Percentiles rank a stretch among this genome's conserved stretches.
phyloP scores from a whole-genome alignment of 2,888 invertebrate species.

The Chouioia cunea region DNA sequence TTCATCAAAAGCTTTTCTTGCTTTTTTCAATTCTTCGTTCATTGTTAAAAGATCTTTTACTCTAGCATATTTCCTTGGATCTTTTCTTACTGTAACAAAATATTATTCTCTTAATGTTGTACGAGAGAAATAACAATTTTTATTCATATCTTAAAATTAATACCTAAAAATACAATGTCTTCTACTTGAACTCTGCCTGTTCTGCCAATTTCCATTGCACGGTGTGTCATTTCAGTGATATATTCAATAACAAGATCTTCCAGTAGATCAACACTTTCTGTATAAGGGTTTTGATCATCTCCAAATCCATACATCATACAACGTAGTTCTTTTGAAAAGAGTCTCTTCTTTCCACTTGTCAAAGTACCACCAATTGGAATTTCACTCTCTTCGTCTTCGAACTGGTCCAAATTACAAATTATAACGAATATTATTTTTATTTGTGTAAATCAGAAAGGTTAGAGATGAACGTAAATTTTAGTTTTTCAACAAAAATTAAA shows the following conservation, averaged over 20 bases:
- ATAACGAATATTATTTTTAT: background rate
- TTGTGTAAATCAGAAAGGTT: no score
- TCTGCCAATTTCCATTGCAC: constrained; percentile 96
- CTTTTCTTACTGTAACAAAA: constrained; percentile 87
- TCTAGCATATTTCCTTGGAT: constrained; percentile 95
- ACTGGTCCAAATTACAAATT: constrained; percentile 53
- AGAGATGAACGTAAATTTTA: no score
- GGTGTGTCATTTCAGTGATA: constrained; percentile 92
- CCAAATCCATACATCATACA: constrained; percentile 99
- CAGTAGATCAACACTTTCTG: constrained; percentile 96
- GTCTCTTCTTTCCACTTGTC: constrained; percentile 80
- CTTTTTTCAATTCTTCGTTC: constrained; percentile 99
- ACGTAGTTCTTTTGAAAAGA: constrained; percentile 92
- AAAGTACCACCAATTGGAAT: constrained; percentile 77
- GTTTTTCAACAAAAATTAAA: no score
- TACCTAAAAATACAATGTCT: constrained; percentile 87
- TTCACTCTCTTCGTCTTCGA: constrained; percentile 79
- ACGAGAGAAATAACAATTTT: background rate
- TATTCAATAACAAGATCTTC: constrained; percentile 99
- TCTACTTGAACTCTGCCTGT: constrained; percentile 98
- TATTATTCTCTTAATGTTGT: background rate
- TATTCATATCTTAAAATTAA: background rate
- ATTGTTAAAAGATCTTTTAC: constrained; percentile 97
- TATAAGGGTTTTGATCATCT: constrained; percentile 98
- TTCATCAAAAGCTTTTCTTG: constrained; percentile 99